Base-by-base conservation (phyloP, 1,140 invertebrate species). In the Lordiphosa clarofinis region DNA sequence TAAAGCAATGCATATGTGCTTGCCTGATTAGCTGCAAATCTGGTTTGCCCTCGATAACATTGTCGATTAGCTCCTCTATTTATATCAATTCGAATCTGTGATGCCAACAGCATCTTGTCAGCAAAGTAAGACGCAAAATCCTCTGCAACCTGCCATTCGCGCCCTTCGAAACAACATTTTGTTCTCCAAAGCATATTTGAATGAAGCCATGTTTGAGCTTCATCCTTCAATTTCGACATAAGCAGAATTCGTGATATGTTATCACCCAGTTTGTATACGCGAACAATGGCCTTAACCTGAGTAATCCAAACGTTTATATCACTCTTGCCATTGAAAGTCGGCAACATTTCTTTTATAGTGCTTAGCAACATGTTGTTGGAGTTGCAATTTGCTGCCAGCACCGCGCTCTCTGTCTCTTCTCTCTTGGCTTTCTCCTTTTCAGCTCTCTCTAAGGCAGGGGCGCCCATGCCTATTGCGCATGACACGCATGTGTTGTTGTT, bases 201-300 rank as follows among this genome's bases (percentile, higher is more conserved):
- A 19, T 37, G 11, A 4, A 47, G 10, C 11, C 42, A 56, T 24
- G 33, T 9, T 21, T 35, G 13, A 4, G 15, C 28, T 1, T 19
- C 15, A 4, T 55, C 31, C 3, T 36, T 47, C 8, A 55, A 8
- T 1, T 56, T 48, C 0, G 43, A 56, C 43, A 47, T 28, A 6
- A 48, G n/a, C 3, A 56, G 15, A 11, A 48, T 56, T 2, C 24
- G 24, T 3, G 15, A 11, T 13, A 31, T n/a, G 3, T 42, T 38
- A 5, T 53, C n/a, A 3, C n/a, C 33, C 2, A 56, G 33, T 9
- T 36, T 46, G 2, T 4, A 35, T 7, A 54, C 43, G 9, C 42
- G 1, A n/a, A n/a, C n/a, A n/a, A 47, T 37, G 0, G 52, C 38
- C 2, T 54, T 54, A 2, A 54, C 24, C 4, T 53, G 39, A 11